phyloP scores from a whole-genome alignment of 2,888 invertebrate species.

The Pammene aurita region DNA sequence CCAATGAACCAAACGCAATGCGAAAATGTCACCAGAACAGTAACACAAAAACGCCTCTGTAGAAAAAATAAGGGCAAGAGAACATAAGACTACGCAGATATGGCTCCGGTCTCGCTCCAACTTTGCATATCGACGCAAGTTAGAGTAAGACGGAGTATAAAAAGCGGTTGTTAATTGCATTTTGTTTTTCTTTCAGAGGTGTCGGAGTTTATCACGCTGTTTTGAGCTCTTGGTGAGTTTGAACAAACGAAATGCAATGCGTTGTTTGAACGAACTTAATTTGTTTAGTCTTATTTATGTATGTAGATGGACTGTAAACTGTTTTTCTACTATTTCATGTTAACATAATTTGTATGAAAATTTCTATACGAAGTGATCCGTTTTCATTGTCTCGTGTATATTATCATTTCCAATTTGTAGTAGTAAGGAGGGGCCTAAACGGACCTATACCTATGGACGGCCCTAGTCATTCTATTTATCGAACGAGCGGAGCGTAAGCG shows the following conservation, averaged over 20 bases:
- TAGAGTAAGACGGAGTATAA: conserved; percentile 48
- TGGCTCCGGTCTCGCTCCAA: conserved; percentile 47
- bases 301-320: too few species aligned
- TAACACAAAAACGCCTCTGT: conserved; percentile 53
- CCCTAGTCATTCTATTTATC: too few species aligned
- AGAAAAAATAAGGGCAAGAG: conserved; percentile 57
- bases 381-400: too few species aligned
- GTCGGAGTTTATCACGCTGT: background rate
- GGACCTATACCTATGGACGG: too few species aligned
- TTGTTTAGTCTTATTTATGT: too few species aligned
- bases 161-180: conserved; percentile 57
- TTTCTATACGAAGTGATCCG: too few species aligned
- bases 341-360: too few species aligned
- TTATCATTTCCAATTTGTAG: too few species aligned
- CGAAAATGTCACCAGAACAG: conserved; percentile 49
- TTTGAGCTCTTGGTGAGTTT: too few species aligned
- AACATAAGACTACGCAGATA: conserved; percentile 56
- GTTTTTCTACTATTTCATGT: too few species aligned
- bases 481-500: too few species aligned
- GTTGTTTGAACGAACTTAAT: background rate
- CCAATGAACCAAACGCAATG: conserved; percentile 42
- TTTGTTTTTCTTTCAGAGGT: conserved; percentile 50
- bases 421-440: too few species aligned
- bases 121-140: conserved; percentile 38
- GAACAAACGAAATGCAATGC: background rate